These are phyloP conservation scores for Hymenopus coronatus DNA, from an alignment of 2,888 invertebrate species.

Conservation along the genomic window DNA sequence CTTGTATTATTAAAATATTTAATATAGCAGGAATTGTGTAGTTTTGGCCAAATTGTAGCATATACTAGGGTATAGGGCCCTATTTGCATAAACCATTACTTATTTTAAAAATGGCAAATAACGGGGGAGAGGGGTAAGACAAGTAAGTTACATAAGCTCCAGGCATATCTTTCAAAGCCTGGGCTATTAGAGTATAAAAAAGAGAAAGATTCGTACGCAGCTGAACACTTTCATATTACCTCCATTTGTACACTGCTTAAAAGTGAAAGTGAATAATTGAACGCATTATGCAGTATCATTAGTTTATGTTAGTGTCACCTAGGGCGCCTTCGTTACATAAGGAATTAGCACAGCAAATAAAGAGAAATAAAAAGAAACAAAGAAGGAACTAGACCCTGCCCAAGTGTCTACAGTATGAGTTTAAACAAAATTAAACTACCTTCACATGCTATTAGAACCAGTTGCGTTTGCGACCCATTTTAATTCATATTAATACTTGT, in stretches of 20 bases:
- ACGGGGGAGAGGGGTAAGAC: too few species aligned
- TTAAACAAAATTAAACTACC: background rate
- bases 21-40: too few species aligned
- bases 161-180: background rate
- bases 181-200: background rate
- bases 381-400: background rate
- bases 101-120: too few species aligned
- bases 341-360: background rate
- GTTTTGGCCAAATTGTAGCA: too few species aligned
- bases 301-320: background rate
- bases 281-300: background rate
- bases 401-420: background rate
- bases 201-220: background rate
- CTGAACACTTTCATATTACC: background rate
- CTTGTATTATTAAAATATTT: too few species aligned
- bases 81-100: too few species aligned
- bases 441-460: background rate
- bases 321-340: background rate
- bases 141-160: too few species aligned
- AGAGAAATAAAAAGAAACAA: background rate
- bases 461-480: too few species aligned
- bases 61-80: too few species aligned
- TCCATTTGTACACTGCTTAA: background rate
- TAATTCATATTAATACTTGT: too few species aligned
- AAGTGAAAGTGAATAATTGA: background rate